Evolutionary conservation across 2,113 vertebrate genomes (phyloP), one percentile per base, ranked within the genome.

Genomic region (Thalassoma bifasciatum): DNA sequence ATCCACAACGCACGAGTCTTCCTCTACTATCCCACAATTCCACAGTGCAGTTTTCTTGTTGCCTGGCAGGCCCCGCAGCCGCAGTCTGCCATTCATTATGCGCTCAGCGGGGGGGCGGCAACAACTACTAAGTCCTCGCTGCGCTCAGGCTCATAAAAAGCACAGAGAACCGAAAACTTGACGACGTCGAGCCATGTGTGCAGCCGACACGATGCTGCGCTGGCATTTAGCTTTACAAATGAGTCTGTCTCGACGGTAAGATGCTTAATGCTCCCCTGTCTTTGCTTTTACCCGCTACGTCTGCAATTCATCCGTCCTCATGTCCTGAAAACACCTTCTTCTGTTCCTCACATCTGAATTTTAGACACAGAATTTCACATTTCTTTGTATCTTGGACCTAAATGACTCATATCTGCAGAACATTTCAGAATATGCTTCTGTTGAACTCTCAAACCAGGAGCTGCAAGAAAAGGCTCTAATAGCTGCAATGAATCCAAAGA

Each of bases 31-130:
- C 85, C 87, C 87, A 79, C 70, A 80, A 87, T 89, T 82, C 89
- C 87, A 81, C 88, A 74, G 67, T 30, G 75, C 60, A 5, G 72
- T 63, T 75, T 83, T 30, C 62, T 77, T 81, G 71, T 67, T 9
- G 63, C 77, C 83, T 58, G 78, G 78, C 64, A 72, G 75, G 66
- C 83, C 80, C 6, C 70, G n/a, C 70, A 75, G 86, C 83, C 72
- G 37, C 87, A 26, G 79, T 16, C 90, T 81, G 75, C 75, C 84
- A 64, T 88, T 90, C 85, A 86, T 89, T 87, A 89, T 51, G 61
- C 38, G 47, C 87, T 83, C 87, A 79, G 86, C 65, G 4, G 86
- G 90, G 73, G 24, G 10, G 61, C 38, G 13, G 66, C 57, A 86
- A 60, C 81, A 49, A 80, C 72, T 49, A 64, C 71, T 26, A 37